A percentile compares a stretch with the other conserved stretches of the same genome.
phyloP scores from a whole-genome alignment of 2,888 invertebrate species.

The Agonopterix arenella region DNA sequence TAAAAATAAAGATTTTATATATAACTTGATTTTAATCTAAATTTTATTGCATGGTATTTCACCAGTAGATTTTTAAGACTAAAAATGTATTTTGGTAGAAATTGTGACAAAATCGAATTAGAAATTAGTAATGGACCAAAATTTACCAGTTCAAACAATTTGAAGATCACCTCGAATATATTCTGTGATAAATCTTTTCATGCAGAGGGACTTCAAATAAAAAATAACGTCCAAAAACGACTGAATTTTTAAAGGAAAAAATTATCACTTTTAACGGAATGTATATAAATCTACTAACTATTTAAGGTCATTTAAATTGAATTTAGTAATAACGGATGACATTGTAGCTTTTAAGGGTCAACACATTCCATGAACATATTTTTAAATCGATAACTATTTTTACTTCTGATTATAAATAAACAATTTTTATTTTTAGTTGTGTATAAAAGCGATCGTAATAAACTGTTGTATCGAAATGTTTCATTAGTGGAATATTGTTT shows the following conservation, averaged over 20 bases:
- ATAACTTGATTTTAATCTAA: slow-evolving; percentile 5
- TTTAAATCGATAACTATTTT: slow-evolving; percentile 44
- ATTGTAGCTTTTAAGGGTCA: slow-evolving; percentile 51
- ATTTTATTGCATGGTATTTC: slow-evolving; percentile 17
- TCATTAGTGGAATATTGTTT: slow-evolving; percentile 58
- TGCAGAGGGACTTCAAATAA: slow-evolving; percentile 67
- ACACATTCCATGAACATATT: slow-evolving; percentile 56
- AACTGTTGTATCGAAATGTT: slow-evolving; percentile 69
- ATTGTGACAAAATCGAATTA: slow-evolving; percentile 19
- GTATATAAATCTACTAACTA: slow-evolving; percentile 28
- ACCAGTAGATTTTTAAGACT: slow-evolving; percentile 32
- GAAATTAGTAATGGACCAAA: slow-evolving; percentile 26
- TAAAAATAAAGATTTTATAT: slow-evolving; percentile 7
- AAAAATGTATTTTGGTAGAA: slow-evolving; percentile 28
- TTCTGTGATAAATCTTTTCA: slow-evolving; percentile 75
- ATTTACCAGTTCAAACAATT: slow-evolving; percentile 30
- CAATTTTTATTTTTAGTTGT: slow-evolving; percentile 35
- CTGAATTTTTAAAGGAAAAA: slow-evolving; percentile 24
- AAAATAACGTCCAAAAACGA: slow-evolving; percentile 4
- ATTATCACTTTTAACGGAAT: slow-evolving; percentile 26
- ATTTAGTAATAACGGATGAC: slow-evolving; percentile 38
- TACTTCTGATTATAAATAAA: slow-evolving; percentile 20
- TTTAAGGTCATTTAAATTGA: slow-evolving; percentile 17
- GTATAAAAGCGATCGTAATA: slow-evolving; percentile 49
- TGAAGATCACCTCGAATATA: slow-evolving; percentile 66